Evolutionary conservation across 2,113 vertebrate genomes (phyloP).

Genomic region (Oceanites oceanicus): DNA sequence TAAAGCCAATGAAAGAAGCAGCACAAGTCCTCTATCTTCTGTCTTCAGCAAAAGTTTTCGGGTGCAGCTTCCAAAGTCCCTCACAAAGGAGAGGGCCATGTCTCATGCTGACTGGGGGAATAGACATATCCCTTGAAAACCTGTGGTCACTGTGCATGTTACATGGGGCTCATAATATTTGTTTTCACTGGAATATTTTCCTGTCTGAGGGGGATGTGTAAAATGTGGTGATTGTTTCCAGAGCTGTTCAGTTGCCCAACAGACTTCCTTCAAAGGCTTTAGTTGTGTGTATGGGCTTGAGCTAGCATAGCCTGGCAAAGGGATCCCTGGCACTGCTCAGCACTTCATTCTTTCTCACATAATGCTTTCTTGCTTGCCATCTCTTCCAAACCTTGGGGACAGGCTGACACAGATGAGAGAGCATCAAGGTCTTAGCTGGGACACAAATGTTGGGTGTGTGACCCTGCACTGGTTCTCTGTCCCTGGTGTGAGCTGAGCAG

Average conservation of each 20-base stretch:
- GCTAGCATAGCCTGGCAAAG: neutral
- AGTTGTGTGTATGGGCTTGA: neutral
- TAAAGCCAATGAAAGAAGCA: neutral
- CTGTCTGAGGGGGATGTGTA: neutral
- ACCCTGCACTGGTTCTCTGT: neutral
- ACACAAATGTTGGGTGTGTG: neutral
- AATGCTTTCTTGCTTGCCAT: neutral
- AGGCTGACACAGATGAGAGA: neutral
- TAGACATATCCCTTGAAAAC: neutral
- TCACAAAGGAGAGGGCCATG: neutral
- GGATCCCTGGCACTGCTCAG: neutral
- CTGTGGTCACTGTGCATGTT: neutral
- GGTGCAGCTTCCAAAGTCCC: neutral
- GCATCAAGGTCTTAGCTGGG: neutral
- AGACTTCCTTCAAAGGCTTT: neutral
- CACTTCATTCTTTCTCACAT: neutral
- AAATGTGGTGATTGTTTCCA: neutral
- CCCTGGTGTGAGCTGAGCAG: rapidly evolving
- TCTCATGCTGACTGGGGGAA: neutral
- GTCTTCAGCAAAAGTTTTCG: neutral
- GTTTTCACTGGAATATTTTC: neutral
- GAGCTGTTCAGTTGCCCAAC: neutral
- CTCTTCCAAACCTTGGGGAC: neutral
- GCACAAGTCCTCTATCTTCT: neutral
- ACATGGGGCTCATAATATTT: neutral